A percentile compares a stretch with the other conserved stretches of the same genome.
Conservation (phyloP, 2,888 invertebrate genomes). For the Pocota personata region DNA sequence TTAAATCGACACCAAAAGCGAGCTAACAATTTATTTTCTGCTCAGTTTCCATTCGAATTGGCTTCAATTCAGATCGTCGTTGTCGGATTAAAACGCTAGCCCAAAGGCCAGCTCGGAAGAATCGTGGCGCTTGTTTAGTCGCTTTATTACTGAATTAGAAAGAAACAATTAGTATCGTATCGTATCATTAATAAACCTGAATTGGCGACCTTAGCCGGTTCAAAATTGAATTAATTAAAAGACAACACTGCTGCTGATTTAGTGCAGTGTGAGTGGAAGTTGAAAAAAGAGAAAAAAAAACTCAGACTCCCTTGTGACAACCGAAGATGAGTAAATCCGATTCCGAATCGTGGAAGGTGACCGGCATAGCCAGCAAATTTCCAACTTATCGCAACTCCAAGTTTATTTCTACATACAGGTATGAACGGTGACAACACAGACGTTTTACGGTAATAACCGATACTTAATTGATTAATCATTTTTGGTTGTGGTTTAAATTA, state of each 20-base stretch:
- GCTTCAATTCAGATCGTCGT: slow-evolving; percentile 27
- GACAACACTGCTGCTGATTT: background rate
- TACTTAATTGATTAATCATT: background rate
- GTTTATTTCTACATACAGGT: slow-evolving; percentile 79
- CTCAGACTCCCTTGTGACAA: background rate
- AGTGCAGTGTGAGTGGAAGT: slow-evolving; percentile 10
- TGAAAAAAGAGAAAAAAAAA: background rate
- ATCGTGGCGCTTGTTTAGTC: background rate
- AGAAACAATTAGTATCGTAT: background rate
- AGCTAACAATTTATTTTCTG: slow-evolving; percentile 15
- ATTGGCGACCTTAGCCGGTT: background rate
- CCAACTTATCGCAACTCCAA: slow-evolving; percentile 80
- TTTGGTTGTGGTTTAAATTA: background rate
- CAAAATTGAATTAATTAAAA: slow-evolving; percentile 12
- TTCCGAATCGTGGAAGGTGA: slow-evolving; percentile 79
- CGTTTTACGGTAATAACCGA: background rate
- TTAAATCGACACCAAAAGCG: slow-evolving; percentile 52
- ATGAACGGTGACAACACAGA: slow-evolving; percentile 5
- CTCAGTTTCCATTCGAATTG: slow-evolving; percentile 45
- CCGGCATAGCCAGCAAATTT: slow-evolving; percentile 80
- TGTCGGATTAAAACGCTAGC: slow-evolving; percentile 9
- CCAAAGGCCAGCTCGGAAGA: background rate
- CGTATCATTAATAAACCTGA: background rate
- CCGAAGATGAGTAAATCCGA: slow-evolving; percentile 28
- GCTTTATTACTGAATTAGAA: background rate